Percentiles rank a stretch among this genome's conserved stretches.
Evolutionary conservation across 2,113 vertebrate genomes (phyloP).

Genomic region (Ursus arctos): DNA sequence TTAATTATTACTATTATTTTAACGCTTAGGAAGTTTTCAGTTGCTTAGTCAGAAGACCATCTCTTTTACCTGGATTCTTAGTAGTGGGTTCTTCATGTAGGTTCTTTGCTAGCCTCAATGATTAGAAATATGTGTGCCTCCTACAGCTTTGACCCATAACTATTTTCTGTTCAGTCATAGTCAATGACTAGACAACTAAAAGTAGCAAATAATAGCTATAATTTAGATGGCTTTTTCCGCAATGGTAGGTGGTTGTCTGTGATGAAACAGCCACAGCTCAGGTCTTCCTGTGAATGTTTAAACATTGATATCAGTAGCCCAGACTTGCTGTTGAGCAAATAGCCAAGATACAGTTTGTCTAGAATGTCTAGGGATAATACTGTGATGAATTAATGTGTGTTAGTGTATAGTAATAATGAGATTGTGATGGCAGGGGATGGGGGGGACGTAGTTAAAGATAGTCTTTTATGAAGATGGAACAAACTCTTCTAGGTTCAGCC

Average conservation of each 20-base stretch:
- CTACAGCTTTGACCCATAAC: not conserved
- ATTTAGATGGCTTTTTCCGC: not conserved
- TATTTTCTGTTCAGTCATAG: not conserved
- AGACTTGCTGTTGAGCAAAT: not conserved
- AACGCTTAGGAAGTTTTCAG: not conserved
- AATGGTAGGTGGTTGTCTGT: not conserved
- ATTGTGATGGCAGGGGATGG: not conserved
- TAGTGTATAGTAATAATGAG: not conserved
- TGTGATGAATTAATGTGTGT: not conserved
- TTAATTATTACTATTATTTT: not conserved
- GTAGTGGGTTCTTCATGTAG: not conserved
- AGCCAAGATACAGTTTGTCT: not conserved
- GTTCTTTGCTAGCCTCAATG: not conserved
- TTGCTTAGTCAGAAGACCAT: not conserved
- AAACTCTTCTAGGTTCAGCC: not conserved
- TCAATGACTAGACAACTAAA: not conserved
- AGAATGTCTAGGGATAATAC: not conserved
- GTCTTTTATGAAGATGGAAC: not conserved
- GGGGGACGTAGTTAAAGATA: not conserved
- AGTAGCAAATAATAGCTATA: not conserved
- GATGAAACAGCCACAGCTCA: not conserved
- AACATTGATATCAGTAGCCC: slow-evolving; percentile 12
- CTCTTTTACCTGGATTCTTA: not conserved
- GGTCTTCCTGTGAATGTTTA: not conserved
- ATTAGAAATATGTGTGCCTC: slow-evolving; percentile 4